Evolutionary conservation across 2,797 vertebrate species (phyloP).

Genomic region (Buceros bicornis): DNA sequence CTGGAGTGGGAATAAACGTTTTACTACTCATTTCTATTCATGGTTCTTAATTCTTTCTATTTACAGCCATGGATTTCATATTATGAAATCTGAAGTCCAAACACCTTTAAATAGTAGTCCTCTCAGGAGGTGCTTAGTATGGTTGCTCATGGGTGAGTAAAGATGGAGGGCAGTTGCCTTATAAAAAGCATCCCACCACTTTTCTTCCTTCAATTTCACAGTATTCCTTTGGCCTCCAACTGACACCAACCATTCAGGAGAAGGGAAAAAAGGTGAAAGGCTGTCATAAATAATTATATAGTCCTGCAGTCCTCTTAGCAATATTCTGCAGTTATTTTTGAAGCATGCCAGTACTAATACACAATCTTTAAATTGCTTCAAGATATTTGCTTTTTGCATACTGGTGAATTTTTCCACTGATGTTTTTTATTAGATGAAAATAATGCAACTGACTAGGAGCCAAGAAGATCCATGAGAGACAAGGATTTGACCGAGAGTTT

Average conservation of each 20-base stretch:
- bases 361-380: conserved; percentile 41
- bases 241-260: conserved; percentile 33
- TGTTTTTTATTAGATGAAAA: conserved; percentile 63
- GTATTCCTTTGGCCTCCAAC: conserved; percentile 54
- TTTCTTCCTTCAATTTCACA: conserved; percentile 43
- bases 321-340: conserved; percentile 62
- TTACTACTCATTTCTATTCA: conserved; percentile 24
- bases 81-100: neutral
- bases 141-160: neutral
- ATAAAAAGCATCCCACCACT: neutral
- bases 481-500: neutral
- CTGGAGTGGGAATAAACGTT: neutral
- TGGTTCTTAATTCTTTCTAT: conserved; percentile 3
- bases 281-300: conserved; percentile 69
- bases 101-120: neutral
- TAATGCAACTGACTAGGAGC: conserved; percentile 27
- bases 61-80: neutral
- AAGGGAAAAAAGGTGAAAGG: conserved; percentile 48
- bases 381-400: conserved; percentile 66
- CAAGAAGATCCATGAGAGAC: conserved; percentile 21
- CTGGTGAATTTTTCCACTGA: conserved; percentile 46
- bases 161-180: neutral
- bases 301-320: neutral
- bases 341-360: conserved; percentile 48
- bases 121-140: neutral